Percentiles rank a stretch among this genome's conserved stretches.
Evolutionary conservation across 2,888 invertebrate genomes (phyloP).

Genomic region (Drosophila peninsularis): DNA sequence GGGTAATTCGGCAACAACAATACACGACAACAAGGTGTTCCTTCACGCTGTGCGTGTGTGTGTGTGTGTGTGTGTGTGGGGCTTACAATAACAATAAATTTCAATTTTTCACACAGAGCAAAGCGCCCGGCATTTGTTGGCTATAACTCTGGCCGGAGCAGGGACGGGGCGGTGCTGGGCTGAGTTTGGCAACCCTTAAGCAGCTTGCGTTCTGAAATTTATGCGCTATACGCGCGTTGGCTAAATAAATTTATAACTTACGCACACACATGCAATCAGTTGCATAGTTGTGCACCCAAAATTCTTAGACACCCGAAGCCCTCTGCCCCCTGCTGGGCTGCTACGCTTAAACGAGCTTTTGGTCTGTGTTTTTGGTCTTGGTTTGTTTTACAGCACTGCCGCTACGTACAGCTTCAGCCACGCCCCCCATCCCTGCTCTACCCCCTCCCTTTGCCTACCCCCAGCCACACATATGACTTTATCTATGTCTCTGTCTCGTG

Average conservation of each 20-base stretch:
- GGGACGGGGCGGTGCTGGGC: not conserved
- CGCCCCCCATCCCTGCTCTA: not conserved
- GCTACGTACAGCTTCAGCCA: not conserved
- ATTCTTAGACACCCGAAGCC: not conserved
- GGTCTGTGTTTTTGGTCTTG: constrained; percentile 9
- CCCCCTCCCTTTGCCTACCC: not conserved
- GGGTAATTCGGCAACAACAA: constrained; percentile 58
- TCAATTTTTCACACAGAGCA: constrained; percentile 68
- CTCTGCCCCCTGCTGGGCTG: not conserved
- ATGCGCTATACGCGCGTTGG: constrained; percentile 74
- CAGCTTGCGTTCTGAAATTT: constrained; percentile 71
- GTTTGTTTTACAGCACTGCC: constrained; percentile 11
- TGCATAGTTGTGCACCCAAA: constrained; percentile 15
- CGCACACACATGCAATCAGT: constrained; percentile 41
- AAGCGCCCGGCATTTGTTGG: constrained; percentile 28
- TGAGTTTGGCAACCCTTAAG: constrained; percentile 56
- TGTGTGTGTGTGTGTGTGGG: constrained; percentile 36
- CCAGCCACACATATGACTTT: constrained; percentile 17
- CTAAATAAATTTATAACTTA: constrained; percentile 77
- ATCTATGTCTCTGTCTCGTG: constrained; percentile 33
- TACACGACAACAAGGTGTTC: constrained; percentile 33
- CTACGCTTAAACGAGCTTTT: constrained; percentile 34
- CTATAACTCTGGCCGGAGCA: constrained; percentile 13
- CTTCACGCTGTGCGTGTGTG: constrained; percentile 5
- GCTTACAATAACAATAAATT: constrained; percentile 78